These are phyloP conservation scores for Neogobius melanostomus DNA, from an alignment of 2,113 vertebrate genomes.

Conservation along the genomic window DNA sequence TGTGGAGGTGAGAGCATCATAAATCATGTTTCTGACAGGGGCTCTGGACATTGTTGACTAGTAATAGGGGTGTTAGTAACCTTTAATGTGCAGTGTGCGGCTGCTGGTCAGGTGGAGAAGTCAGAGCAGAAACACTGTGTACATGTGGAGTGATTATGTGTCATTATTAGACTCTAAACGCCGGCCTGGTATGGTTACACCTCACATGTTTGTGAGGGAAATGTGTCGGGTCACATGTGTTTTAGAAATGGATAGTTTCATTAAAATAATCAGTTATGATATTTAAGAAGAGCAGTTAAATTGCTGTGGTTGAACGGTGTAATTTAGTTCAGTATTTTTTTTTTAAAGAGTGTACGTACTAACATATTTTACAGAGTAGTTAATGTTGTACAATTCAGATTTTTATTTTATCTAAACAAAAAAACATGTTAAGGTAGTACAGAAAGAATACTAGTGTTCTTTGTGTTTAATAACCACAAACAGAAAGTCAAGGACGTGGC, in stretches of 20 bases:
- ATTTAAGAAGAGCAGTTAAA: not conserved
- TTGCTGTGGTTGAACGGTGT: not conserved
- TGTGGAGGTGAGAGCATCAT: constrained; percentile 56
- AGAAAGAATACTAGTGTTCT: too few relatives aligned
- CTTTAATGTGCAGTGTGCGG: constrained; percentile 53
- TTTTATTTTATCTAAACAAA: too few relatives aligned
- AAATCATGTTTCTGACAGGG: constrained; percentile 71
- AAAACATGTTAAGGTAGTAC: too few relatives aligned
- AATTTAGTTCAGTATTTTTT: not conserved
- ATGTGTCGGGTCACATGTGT: not conserved
- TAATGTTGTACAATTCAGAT: too few relatives aligned
- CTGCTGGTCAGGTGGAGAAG: constrained; percentile 57
- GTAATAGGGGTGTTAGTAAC: constrained; percentile 63
- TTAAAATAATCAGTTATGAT: not conserved
- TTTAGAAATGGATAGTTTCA: not conserved
- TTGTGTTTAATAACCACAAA: too few relatives aligned
- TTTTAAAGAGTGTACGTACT: not conserved
- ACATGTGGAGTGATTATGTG: constrained; percentile 44
- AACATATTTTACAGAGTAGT: not conserved
- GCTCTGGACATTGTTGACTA: constrained; percentile 68
- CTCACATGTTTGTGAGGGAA: constrained; percentile 16
- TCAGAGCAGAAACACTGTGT: constrained; percentile 26
- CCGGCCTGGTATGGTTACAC: constrained; percentile 25
- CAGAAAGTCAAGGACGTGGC: too few relatives aligned
- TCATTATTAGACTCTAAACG: constrained; percentile 37